Conservation (phyloP, 1,140 invertebrate genomes). For the Nixonia krombeini region DNA sequence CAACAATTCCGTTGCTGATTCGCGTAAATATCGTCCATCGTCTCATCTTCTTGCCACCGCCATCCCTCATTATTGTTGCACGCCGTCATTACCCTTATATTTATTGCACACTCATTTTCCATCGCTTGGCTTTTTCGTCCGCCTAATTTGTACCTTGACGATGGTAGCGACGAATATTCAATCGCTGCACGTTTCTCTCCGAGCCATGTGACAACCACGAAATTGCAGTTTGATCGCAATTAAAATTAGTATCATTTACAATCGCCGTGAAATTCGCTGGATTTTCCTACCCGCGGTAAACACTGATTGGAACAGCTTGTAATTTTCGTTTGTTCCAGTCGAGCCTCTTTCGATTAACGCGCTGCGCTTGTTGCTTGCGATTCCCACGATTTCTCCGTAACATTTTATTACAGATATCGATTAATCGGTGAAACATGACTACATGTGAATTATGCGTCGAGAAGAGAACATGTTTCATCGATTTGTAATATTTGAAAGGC, state of each 20-base stretch:
- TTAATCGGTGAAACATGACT: slow-evolving; percentile 49
- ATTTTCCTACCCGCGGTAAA: too few relatives aligned
- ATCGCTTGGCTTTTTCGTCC: slow-evolving; percentile 24
- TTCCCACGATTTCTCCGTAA: slow-evolving; percentile 58
- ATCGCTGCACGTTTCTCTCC: too few relatives aligned
- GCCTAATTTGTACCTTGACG: slow-evolving; percentile 22
- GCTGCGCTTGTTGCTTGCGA: slow-evolving; percentile 28
- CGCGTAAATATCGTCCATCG: slow-evolving; percentile 54
- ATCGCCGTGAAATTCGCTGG: too few relatives aligned
- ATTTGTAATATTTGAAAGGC: slow-evolving; percentile 12
- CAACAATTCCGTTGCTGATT: slow-evolving; percentile 66
- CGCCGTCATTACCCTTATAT: slow-evolving; percentile 29
- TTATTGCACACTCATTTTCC: slow-evolving; percentile 21
- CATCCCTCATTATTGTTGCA: slow-evolving; percentile 38
- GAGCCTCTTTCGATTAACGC: not conserved
- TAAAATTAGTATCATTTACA: too few relatives aligned
- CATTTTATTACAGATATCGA: slow-evolving; percentile 54
- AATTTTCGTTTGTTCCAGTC: too few relatives aligned
- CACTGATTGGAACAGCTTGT: too few relatives aligned
- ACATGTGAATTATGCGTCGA: slow-evolving; percentile 34
- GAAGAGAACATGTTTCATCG: slow-evolving; percentile 21
- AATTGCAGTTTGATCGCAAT: too few relatives aligned
- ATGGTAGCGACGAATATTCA: too few relatives aligned
- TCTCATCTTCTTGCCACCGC: slow-evolving; percentile 38
- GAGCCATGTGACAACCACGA: too few relatives aligned